Conservation (phyloP, 2,797 vertebrate genomes). For the Vireo griseus region DNA sequence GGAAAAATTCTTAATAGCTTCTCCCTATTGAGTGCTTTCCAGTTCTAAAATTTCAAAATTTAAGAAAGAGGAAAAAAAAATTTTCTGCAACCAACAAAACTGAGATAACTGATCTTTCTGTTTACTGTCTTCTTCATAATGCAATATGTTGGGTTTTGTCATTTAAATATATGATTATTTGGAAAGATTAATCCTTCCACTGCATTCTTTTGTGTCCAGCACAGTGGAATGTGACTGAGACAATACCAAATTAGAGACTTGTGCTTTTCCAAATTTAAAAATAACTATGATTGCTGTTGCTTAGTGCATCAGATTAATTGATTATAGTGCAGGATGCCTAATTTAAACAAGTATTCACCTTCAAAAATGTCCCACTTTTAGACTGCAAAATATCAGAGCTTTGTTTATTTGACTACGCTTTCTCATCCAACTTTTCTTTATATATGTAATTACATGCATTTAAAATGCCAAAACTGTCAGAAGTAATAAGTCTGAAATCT, state of each 20-base stretch:
- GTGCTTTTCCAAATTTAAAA: background rate
- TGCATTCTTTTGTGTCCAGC: background rate
- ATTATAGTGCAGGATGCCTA: background rate
- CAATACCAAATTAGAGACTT: background rate
- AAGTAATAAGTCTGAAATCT: constrained; percentile 12
- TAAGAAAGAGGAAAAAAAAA: background rate
- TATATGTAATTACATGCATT: constrained; percentile 49
- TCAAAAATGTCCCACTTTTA: background rate
- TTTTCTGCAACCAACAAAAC: background rate
- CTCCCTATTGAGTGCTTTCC: background rate
- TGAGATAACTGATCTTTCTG: background rate
- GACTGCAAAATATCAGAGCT: background rate
- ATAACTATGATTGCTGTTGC: background rate
- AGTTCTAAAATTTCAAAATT: background rate
- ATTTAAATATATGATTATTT: background rate
- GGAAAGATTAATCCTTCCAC: background rate
- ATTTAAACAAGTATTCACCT: background rate
- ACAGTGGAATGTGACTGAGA: background rate
- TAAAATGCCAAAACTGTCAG: constrained; percentile 34
- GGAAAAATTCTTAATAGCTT: background rate
- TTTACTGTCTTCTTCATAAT: background rate
- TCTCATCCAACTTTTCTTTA: constrained; percentile 4
- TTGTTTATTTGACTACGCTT: background rate
- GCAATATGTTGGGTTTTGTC: fast-evolving
- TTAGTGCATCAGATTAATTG: background rate